Evolutionary conservation across 2,888 invertebrate genomes (phyloP).

Genomic region (Drosophila seclusa): DNA sequence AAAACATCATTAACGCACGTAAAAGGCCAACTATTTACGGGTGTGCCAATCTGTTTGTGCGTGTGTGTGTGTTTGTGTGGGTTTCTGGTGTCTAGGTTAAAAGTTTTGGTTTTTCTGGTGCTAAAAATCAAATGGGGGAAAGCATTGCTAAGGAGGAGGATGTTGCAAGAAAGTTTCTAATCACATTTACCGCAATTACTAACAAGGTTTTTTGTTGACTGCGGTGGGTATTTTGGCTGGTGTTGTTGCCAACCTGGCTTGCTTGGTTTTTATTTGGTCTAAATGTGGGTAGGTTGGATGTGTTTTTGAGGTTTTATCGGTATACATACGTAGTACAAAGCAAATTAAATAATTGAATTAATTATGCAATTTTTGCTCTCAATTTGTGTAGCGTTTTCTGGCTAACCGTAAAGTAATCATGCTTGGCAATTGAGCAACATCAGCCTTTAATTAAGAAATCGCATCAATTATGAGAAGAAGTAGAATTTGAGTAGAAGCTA

Average conservation of each 20-base stretch:
- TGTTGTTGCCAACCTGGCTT: constrained; percentile 32
- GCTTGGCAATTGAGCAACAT: constrained; percentile 48
- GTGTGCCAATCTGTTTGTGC: constrained; percentile 15
- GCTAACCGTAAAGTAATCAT: constrained; percentile 39
- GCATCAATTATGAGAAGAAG: constrained; percentile 12
- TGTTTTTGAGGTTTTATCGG: constrained; percentile 25
- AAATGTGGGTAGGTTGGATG: background rate
- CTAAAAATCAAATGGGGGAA: constrained; percentile 76
- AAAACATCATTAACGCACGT: constrained; percentile 82
- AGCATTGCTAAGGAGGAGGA: constrained; percentile 49
- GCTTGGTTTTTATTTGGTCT: background rate
- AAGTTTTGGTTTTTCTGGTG: constrained; percentile 74
- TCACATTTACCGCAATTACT: constrained; percentile 82
- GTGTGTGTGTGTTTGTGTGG: constrained; percentile 12
- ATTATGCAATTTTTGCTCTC: constrained; percentile 68
- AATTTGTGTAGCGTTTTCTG: constrained; percentile 36
- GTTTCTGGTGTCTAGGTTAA: constrained; percentile 65
- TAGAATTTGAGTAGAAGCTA: background rate
- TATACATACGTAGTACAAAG: constrained; percentile 46
- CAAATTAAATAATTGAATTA: constrained; percentile 75
- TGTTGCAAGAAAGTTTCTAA: constrained; percentile 77
- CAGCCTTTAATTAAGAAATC: constrained; percentile 27
- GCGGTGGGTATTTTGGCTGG: constrained; percentile 42
- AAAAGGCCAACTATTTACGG: constrained; percentile 76
- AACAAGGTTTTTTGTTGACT: constrained; percentile 74